Evolutionary conservation across 2,888 invertebrate genomes (phyloP).

Genomic region (Leucophenga montana): DNA sequence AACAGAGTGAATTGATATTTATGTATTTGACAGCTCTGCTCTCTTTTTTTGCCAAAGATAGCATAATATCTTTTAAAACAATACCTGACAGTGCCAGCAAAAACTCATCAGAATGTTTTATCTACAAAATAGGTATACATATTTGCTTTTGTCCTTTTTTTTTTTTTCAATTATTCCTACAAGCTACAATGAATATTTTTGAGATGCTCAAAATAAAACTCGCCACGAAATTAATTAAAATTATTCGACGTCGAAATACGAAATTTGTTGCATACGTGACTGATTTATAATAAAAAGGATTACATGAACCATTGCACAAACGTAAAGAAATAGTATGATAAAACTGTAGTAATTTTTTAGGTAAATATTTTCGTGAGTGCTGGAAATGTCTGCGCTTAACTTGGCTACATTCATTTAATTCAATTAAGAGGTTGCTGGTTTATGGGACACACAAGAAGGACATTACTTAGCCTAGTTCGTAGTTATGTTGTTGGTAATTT

Average conservation of each 20-base stretch:
- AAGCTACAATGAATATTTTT: too few relatives aligned
- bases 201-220: too few relatives aligned
- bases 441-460: neutral
- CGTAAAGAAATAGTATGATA: neutral
- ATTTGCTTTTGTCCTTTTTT: neutral
- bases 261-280: conserved; percentile 69
- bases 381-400: conserved; percentile 14
- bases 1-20: neutral
- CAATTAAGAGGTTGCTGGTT: neutral
- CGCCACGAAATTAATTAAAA: conserved; percentile 12
- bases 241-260: neutral
- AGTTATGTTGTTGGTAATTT: conserved; percentile 42
- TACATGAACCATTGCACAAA: conserved; percentile 45
- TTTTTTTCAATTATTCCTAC: neutral
- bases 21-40: conserved; percentile 5
- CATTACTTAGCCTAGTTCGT: neutral
- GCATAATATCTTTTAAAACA: neutral
- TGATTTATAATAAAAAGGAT: conserved; percentile 71
- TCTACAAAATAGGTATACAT: neutral
- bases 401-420: neutral
- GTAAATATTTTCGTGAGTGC: conserved; percentile 7
- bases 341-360: conserved; percentile 3
- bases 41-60: neutral
- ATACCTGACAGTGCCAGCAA: neutral
- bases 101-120: neutral